Evolutionary conservation across 2,888 invertebrate species (phyloP).

Genomic region (Ceriagrion tenellum): DNA sequence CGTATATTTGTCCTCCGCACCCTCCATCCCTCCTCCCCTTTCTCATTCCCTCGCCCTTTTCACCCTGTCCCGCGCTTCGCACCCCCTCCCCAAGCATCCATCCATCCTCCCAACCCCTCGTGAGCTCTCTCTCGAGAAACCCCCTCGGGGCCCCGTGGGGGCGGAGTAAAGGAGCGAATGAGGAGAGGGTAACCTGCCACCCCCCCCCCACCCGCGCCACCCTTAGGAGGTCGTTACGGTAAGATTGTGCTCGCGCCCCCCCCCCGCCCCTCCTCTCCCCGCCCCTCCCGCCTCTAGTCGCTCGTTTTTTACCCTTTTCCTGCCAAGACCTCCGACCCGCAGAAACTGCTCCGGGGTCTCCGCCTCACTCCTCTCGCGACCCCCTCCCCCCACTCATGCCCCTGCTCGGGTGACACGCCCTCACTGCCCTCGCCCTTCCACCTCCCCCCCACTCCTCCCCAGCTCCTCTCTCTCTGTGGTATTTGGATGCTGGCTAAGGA

Average conservation of each 20-base stretch:
- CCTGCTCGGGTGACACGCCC: not conserved
- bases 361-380: too few relatives aligned
- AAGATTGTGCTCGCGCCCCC: slow-evolving; percentile 12
- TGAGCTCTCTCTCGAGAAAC: not conserved
- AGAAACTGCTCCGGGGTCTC: slow-evolving; percentile 40
- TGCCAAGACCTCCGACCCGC: slow-evolving; percentile 61
- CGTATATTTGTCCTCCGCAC: too few relatives aligned
- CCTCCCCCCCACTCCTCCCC: not conserved
- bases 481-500: not conserved
- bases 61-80: not conserved
- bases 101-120: too few relatives aligned
- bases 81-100: too few relatives aligned
- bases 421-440: not conserved
- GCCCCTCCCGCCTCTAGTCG: too few relatives aligned
- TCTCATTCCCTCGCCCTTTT: not conserved
- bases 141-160: not conserved
- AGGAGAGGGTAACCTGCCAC: not conserved
- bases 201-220: not conserved
- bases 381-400: not conserved
- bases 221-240: slow-evolving; percentile 59
- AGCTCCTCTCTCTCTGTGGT: not conserved
- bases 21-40: too few relatives aligned
- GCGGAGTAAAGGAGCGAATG: not conserved
- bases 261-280: not conserved
- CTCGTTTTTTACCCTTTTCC: slow-evolving; percentile 13